These are phyloP conservation scores for Rhinoderma darwinii DNA, from an alignment of 2,113 vertebrate genomes.

Conservation along the genomic window DNA sequence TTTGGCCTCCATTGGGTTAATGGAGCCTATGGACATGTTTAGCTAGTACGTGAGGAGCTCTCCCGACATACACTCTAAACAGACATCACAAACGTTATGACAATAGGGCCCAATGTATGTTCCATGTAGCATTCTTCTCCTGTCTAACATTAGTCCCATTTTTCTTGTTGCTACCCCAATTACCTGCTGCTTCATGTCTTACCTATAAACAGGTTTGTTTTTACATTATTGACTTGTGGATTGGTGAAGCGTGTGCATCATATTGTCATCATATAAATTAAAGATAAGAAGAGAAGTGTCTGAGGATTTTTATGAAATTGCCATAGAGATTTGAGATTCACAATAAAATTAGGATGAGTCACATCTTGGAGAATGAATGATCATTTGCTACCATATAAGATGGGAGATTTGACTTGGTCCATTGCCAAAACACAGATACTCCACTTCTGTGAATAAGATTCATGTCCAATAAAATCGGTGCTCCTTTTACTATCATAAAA, in stretches of 20 bases:
- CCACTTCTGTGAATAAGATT: not conserved
- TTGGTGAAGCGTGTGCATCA: not conserved
- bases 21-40: too few species aligned
- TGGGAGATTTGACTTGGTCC: not conserved
- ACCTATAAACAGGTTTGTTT: not conserved
- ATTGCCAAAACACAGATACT: not conserved
- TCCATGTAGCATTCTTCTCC: not conserved
- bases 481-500: too few species aligned
- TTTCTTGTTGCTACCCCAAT: not conserved
- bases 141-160: not conserved
- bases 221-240: too few species aligned
- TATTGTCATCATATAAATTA: too few species aligned
- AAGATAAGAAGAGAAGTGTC: not conserved
- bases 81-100: too few species aligned
- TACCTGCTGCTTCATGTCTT: not conserved
- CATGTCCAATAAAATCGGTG: not conserved
- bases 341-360: not conserved
- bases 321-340: not conserved
- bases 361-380: not conserved
- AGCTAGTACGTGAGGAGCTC: too few species aligned
- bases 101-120: too few species aligned
- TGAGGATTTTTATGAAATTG: not conserved
- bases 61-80: too few species aligned
- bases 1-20: too few species aligned
- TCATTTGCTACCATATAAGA: not conserved